A percentile compares a stretch with the other conserved stretches of the same genome.
Evolutionary conservation across 2,888 invertebrate species (phyloP).

Genomic region (Brassicogethes aeneus): DNA sequence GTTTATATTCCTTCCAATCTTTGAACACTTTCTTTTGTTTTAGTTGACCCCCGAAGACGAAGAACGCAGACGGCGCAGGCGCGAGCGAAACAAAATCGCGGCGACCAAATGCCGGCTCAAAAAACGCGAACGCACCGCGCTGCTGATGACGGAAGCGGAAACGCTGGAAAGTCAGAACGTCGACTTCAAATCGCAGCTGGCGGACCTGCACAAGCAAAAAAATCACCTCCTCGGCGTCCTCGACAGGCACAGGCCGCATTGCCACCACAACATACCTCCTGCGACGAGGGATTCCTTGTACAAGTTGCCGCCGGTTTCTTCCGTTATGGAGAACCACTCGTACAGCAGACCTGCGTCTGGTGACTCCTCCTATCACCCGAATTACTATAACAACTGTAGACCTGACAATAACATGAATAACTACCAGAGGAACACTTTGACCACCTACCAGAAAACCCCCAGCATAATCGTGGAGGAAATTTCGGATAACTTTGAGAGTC

Average conservation of each 20-base stretch:
- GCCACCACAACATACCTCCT: constrained; percentile 45
- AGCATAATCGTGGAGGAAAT: constrained; percentile 47
- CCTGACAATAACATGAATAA: not conserved
- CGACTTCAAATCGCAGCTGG: constrained; percentile 73
- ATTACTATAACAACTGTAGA: constrained; percentile 14
- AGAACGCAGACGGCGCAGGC: constrained; percentile 72
- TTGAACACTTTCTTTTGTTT: too few relatives aligned
- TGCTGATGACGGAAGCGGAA: constrained; percentile 79
- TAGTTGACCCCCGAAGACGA: constrained; percentile 88
- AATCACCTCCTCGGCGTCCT: constrained; percentile 72
- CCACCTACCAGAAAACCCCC: constrained; percentile 27
- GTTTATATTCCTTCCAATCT: too few relatives aligned
- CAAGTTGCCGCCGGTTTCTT: constrained; percentile 34
- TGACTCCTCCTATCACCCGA: constrained; percentile 20
- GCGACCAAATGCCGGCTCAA: constrained; percentile 92
- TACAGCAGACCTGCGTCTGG: constrained; percentile 34
- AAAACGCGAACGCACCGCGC: constrained; percentile 82
- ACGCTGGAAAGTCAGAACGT: constrained; percentile 77
- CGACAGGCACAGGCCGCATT: constrained; percentile 62
- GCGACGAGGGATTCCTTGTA: constrained; percentile 31
- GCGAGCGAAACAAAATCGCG: constrained; percentile 89
- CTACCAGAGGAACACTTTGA: constrained; percentile 8
- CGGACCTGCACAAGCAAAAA: constrained; percentile 71
- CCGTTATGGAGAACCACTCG: constrained; percentile 35
- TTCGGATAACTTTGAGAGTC: constrained; percentile 44